Conservation (phyloP, 2,113 vertebrate species). For the Alligator mississippiensis region DNA sequence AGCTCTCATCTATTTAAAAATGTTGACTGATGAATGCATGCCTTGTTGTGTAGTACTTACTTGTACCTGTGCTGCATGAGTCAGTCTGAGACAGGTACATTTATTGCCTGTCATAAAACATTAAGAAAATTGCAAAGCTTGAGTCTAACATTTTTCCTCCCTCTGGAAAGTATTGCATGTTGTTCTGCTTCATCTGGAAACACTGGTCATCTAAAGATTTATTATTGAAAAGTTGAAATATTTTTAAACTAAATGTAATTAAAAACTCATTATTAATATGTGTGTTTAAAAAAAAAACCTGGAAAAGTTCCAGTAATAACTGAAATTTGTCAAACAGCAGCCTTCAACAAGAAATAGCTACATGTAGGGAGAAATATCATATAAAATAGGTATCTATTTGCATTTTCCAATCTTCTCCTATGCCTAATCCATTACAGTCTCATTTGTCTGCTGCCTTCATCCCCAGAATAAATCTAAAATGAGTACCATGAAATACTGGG, state of each 20-base stretch:
- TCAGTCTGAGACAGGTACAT: background rate
- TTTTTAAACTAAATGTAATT: background rate
- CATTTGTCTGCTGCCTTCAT: slow-evolving; percentile 29
- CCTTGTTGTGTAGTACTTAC: background rate
- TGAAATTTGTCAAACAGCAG: background rate
- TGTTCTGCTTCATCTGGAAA: background rate
- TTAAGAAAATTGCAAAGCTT: slow-evolving; percentile 31
- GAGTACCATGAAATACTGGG: background rate
- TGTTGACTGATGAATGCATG: background rate
- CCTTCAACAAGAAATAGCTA: background rate
- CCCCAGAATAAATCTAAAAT: background rate
- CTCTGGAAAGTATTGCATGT: background rate
- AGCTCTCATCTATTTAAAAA: background rate
- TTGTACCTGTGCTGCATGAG: background rate
- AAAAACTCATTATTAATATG: background rate
- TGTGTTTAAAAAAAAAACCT: slow-evolving; percentile 18
- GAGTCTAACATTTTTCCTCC: background rate
- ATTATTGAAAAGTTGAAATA: slow-evolving; percentile 2
- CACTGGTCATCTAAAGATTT: slow-evolving; percentile 26
- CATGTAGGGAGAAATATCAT: background rate
- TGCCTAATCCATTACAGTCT: slow-evolving; percentile 10
- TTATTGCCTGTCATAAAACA: slow-evolving; percentile 46
- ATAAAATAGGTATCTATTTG: slow-evolving; percentile 33
- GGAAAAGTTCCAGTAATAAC: background rate
- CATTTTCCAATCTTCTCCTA: slow-evolving; percentile 29